These are phyloP conservation scores for Montifringilla adamsi DNA, from an alignment of 2,113 vertebrate genomes.

Conservation along the genomic window DNA sequence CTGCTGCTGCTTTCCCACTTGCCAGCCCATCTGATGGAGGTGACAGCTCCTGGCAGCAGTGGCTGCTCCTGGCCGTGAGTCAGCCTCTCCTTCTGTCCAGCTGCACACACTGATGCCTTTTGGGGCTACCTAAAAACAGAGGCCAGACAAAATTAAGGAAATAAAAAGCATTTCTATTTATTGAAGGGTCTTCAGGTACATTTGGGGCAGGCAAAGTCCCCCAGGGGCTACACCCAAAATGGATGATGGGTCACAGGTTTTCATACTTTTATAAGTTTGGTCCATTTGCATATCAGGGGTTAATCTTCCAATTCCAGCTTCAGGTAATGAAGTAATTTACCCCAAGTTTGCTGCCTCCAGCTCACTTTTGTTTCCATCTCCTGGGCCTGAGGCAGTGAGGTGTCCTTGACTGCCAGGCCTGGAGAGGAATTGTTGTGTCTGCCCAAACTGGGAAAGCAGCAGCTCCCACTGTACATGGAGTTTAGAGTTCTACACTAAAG, in stretches of 20 bases:
- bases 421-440: not conserved
- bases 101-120: not conserved
- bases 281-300: not conserved
- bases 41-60: not conserved
- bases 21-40: rapidly evolving
- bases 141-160: not conserved
- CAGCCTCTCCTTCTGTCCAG: not conserved
- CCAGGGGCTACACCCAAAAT: not conserved
- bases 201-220: not conserved
- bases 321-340: not conserved
- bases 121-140: not conserved
- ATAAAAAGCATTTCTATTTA: not conserved
- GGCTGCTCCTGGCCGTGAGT: not conserved
- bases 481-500: rapidly evolving
- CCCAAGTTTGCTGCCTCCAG: not conserved
- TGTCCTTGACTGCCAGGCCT: not conserved
- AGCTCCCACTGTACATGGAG: rapidly evolving
- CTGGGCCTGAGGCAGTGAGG: not conserved
- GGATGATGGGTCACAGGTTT: no score
- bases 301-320: not conserved
- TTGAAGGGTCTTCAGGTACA: not conserved
- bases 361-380: not conserved
- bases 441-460: not conserved
- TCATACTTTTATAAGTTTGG: not conserved
- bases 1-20: not conserved